phyloP scores from a whole-genome alignment of 2,888 invertebrate species.

The Tenthredo scrophulariae region DNA sequence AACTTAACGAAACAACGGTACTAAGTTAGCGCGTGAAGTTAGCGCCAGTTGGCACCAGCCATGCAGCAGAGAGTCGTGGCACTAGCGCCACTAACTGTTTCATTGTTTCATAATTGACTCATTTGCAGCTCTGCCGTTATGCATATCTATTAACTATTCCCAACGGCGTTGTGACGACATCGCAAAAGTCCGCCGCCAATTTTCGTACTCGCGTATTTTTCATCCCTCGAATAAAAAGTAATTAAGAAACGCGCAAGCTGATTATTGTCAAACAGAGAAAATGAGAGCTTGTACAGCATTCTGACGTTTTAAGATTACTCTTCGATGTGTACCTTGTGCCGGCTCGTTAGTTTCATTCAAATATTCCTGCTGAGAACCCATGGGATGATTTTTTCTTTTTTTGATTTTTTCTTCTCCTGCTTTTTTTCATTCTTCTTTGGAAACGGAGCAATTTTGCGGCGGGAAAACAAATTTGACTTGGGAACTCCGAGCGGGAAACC shows the following conservation, averaged over 20 bases:
- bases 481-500: constrained; percentile 16
- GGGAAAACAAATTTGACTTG: constrained; percentile 24
- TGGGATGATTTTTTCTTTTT: background rate
- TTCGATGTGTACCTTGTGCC: background rate
- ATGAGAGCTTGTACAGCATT: background rate
- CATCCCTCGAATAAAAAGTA: background rate
- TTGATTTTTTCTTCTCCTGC: background rate
- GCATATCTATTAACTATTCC: constrained; percentile 57
- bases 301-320: background rate
- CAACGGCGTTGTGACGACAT: constrained; percentile 1
- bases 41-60: constrained; percentile 73
- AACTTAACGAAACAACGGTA: constrained; percentile 74
- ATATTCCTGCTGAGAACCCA: constrained; percentile 13
- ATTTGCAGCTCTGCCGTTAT: constrained; percentile 70
- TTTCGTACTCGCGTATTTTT: background rate
- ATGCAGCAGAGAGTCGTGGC: constrained; percentile 55
- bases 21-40: constrained; percentile 73
- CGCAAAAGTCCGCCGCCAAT: constrained; percentile 25
- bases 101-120: constrained; percentile 76
- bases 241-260: background rate
- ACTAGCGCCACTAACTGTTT: constrained; percentile 71
- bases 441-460: constrained; percentile 15
- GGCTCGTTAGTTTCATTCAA: constrained; percentile 16
- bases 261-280: background rate
- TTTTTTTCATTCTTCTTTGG: background rate